phyloP scores from a whole-genome alignment of 1,140 invertebrate genomes.

The Formica exsecta region DNA sequence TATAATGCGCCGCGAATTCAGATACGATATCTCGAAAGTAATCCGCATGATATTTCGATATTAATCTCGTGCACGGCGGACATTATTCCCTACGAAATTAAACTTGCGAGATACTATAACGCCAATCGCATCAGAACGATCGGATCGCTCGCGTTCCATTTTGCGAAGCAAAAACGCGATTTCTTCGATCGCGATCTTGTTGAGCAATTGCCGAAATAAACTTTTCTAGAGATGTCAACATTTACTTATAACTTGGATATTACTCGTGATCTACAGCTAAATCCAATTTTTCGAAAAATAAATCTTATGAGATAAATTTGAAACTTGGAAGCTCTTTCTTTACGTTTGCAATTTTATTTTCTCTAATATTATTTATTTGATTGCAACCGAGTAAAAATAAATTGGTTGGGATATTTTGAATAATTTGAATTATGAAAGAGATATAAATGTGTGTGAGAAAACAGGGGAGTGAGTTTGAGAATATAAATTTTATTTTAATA shows the following conservation, averaged over 20 bases:
- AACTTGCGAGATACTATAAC: constrained; percentile 37
- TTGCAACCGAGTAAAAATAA: constrained; percentile 3
- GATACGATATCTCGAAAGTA: constrained; percentile 26
- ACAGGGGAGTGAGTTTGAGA: neutral
- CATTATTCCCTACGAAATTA: constrained; percentile 40
- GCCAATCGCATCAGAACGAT: constrained; percentile 20
- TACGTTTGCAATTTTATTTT: neutral
- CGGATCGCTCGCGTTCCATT: neutral
- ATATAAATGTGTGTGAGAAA: neutral
- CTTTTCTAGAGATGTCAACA: constrained; percentile 33
- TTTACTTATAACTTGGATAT: constrained; percentile 42
- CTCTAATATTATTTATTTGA: constrained; percentile 2
- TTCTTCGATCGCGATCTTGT: neutral
- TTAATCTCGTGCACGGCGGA: constrained; percentile 28
- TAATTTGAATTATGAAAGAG: neutral
- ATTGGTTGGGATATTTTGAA: neutral
- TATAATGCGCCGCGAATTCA: constrained; percentile 38
- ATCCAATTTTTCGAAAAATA: constrained; percentile 51
- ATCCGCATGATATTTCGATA: constrained; percentile 50
- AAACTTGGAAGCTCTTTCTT: neutral
- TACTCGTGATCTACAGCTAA: constrained; percentile 10
- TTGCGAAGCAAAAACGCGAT: constrained; percentile 10
- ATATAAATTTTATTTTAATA: neutral
- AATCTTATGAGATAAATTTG: constrained; percentile 20
- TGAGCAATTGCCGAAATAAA: constrained; percentile 14